Percentiles rank a stretch among this genome's conserved stretches.
phyloP scores from a whole-genome alignment of 2,797 vertebrate genomes.

The Tinamus major region DNA sequence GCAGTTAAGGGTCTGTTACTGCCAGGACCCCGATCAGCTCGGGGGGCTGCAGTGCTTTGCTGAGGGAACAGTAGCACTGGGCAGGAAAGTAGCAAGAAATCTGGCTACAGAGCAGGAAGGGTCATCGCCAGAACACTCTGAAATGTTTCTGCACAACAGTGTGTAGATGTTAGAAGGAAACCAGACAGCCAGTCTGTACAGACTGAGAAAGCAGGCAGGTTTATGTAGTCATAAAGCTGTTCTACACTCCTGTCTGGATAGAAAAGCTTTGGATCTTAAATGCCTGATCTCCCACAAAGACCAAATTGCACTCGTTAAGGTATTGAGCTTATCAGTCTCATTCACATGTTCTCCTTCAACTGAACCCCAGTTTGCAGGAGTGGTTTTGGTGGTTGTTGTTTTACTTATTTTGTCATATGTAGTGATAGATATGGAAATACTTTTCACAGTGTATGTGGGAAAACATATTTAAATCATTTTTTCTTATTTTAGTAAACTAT shows the following conservation, averaged over 20 bases:
- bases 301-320: background rate
- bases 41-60: background rate
- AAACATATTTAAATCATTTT: background rate
- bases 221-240: background rate
- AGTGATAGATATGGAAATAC: background rate
- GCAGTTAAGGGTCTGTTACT: background rate
- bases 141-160: background rate
- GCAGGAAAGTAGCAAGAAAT: background rate
- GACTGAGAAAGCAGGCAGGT: background rate
- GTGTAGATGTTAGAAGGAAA: background rate
- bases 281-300: too few relatives aligned
- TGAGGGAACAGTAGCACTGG: background rate
- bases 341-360: background rate
- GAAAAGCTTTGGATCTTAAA: background rate
- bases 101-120: background rate
- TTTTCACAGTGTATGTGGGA: background rate
- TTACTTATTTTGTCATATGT: background rate
- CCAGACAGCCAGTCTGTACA: background rate
- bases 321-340: background rate
- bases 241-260: background rate
- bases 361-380: background rate
- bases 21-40: background rate
- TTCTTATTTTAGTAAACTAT: background rate
- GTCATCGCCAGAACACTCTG: background rate
- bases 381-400: background rate